phyloP scores from a whole-genome alignment of 2,113 vertebrate genomes.

The Chaenogobius annularis region DNA sequence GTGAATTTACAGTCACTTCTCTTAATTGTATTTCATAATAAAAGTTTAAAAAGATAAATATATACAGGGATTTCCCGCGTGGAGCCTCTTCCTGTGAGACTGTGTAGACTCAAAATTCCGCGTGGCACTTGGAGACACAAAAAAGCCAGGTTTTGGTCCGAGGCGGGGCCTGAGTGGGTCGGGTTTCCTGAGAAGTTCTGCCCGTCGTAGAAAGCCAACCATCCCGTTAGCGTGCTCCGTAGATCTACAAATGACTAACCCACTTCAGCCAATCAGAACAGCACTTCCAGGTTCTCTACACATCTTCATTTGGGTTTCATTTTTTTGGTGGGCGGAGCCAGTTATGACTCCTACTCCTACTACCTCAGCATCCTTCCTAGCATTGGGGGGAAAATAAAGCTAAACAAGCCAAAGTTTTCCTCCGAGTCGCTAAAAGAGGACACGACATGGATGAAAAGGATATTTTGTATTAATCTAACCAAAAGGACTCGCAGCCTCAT shows the following conservation, averaged over 20 bases:
- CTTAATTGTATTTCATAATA: neutral
- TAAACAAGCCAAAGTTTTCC: slow-evolving; percentile 69
- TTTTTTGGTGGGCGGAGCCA: slow-evolving; percentile 19
- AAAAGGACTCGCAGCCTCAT: neutral
- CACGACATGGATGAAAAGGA: slow-evolving; percentile 61
- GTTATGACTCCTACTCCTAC: slow-evolving; percentile 29
- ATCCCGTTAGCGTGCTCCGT: slow-evolving; percentile 27
- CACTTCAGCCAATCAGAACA: fast-evolving
- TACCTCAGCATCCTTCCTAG: slow-evolving; percentile 71
- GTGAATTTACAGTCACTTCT: neutral
- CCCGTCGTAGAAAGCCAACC: neutral
- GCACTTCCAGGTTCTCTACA: slow-evolving; percentile 37
- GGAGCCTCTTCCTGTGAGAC: slow-evolving; percentile 31
- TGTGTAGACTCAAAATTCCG: slow-evolving; percentile 56
- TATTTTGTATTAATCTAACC: slow-evolving; percentile 27
- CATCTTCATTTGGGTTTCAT: slow-evolving; percentile 1
- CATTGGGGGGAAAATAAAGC: slow-evolving; percentile 46
- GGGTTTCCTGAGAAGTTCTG: slow-evolving; percentile 57
- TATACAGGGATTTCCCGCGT: neutral
- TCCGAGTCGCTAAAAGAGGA: slow-evolving; percentile 43
- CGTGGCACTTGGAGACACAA: slow-evolving; percentile 73
- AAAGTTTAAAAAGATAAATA: neutral
- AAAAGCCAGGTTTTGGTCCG: slow-evolving; percentile 19
- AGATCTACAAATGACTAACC: neutral
- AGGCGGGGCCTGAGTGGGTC: slow-evolving; percentile 51